Base-by-base conservation (phyloP, 2,113 vertebrate genomes). In the Barbus barbus region DNA sequence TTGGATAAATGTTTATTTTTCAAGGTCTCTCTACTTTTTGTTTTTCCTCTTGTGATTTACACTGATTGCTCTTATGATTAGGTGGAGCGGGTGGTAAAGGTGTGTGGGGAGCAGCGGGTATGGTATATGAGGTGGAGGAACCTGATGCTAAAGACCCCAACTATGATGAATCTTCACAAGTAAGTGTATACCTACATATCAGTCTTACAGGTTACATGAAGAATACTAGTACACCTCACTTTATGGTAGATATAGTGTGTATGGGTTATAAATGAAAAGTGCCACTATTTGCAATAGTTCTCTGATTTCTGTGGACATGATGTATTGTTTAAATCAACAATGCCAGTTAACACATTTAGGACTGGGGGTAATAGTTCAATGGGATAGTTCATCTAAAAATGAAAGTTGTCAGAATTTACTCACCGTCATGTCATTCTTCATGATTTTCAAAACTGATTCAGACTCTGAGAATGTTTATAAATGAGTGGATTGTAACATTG, bases 11-110 rank as follows among this genome's bases (percentile, higher is more conserved):
- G 33, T 46, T 26, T 73, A 24, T 44, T 13, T 6, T 69, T 73
- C 22, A 73, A 73, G 11, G 38, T 44, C 12, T 76, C 18, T 4
- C 28, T n/a, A 36, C 11, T 20, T 38, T n/a, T 73, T 44, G 71
- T 26, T 12, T 18, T 58, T 58, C 7, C 5, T 5, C 56, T 16
- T 7, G 7, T 28, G 16, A 9, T 67, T 81, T 20, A 67, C 16
- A n/a, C 36, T 60, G 9, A 46, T 44, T 56, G 14, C 22, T 36
- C 28, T 0, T 80, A 4, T 78, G 0, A 36, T 4, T 86, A 97
- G 96, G 96, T 56, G 96, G 96, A 2, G 96, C 96, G 0, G 96
- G 96, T 3, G 96, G 96, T 28, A 97, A 97, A 88, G 96, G 96
- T 4, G 96, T 97, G 36, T 97, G 96, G 96, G 96, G 96, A 1